phyloP scores from a whole-genome alignment of 2,113 vertebrate genomes.

The Cyrtonyx montezumae region DNA sequence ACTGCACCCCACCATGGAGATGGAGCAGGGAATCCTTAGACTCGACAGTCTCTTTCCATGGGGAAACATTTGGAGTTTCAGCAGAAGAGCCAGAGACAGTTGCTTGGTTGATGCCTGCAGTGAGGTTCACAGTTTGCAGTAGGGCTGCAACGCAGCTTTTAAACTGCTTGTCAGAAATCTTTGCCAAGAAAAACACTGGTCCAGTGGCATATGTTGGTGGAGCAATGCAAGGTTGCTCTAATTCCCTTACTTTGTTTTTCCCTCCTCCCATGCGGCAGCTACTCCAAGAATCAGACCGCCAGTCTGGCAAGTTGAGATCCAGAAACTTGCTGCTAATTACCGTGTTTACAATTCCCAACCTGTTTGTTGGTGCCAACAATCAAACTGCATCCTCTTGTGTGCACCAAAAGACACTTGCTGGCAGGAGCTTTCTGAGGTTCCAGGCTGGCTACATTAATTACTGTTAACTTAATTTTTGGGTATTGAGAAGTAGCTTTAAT shows the following conservation, averaged over 20 bases:
- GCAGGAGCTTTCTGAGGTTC: slow-evolving; percentile 76
- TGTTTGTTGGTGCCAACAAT: slow-evolving; percentile 77
- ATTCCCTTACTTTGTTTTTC: slow-evolving; percentile 80
- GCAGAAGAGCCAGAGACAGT: slow-evolving; percentile 26
- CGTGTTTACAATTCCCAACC: slow-evolving; percentile 82
- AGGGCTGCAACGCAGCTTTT: slow-evolving; percentile 56
- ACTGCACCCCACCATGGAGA: neutral
- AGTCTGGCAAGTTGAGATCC: slow-evolving; percentile 80
- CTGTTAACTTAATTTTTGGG: slow-evolving; percentile 75
- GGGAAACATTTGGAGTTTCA: neutral
- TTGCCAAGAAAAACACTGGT: slow-evolving; percentile 80
- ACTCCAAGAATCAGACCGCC: slow-evolving; percentile 77
- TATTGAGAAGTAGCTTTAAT: slow-evolving; percentile 68
- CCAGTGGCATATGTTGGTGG: slow-evolving; percentile 77
- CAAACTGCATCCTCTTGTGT: slow-evolving; percentile 76
- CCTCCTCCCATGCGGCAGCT: slow-evolving; percentile 65
- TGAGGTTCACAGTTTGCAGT: slow-evolving; percentile 69
- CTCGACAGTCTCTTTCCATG: neutral
- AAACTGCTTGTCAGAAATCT: slow-evolving; percentile 68
- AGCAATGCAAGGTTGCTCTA: slow-evolving; percentile 71
- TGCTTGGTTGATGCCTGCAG: slow-evolving; percentile 69
- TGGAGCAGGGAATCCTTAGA: neutral
- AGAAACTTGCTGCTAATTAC: slow-evolving; percentile 83
- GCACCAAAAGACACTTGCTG: slow-evolving; percentile 78
- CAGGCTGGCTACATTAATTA: slow-evolving; percentile 81